phyloP scores from a whole-genome alignment of 37 sponge, comb jelly and placozoan genomes.

The Trichoplax adhaerens region DNA sequence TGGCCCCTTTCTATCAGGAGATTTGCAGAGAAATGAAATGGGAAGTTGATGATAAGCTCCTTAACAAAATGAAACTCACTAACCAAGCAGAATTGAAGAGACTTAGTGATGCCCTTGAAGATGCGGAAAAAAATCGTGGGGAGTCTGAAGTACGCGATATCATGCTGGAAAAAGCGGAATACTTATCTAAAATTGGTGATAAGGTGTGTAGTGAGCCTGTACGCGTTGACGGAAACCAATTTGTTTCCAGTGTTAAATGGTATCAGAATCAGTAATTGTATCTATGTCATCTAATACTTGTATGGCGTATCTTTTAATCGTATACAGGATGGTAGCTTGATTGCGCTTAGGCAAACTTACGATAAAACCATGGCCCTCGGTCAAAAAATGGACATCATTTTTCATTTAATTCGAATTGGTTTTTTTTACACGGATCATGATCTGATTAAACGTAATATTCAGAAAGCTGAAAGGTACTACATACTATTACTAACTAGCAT shows the following conservation, averaged over 20 bases:
- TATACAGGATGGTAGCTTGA: neutral
- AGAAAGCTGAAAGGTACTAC: constrained; percentile 68
- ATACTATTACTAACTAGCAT: no score
- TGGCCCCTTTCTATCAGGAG: constrained; percentile 68
- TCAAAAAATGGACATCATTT: constrained; percentile 78
- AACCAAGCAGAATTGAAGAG: constrained; percentile 43
- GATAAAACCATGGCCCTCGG: constrained; percentile 81
- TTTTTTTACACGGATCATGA: constrained; percentile 89
- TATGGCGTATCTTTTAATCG: no score
- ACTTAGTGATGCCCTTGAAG: constrained; percentile 52
- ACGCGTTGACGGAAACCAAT: no score
- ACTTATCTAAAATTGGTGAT: constrained; percentile 76
- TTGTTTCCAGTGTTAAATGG: no score
- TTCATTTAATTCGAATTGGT: constrained; percentile 76
- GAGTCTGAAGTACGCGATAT: constrained; percentile 87
- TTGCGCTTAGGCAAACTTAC: constrained; percentile 19
- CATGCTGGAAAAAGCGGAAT: constrained; percentile 81
- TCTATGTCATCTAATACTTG: no score
- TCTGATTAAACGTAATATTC: constrained; percentile 63
- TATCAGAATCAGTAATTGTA: no score
- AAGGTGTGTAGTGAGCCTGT: constrained; percentile 25
- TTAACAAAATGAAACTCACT: constrained; percentile 28
- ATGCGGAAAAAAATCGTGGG: constrained; percentile 80
- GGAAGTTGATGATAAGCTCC: constrained; percentile 34
- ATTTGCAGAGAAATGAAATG: constrained; percentile 52